These are phyloP conservation scores for Hiodon tergisus DNA, from an alignment of 2,113 vertebrate genomes.

Conservation along the genomic window DNA sequence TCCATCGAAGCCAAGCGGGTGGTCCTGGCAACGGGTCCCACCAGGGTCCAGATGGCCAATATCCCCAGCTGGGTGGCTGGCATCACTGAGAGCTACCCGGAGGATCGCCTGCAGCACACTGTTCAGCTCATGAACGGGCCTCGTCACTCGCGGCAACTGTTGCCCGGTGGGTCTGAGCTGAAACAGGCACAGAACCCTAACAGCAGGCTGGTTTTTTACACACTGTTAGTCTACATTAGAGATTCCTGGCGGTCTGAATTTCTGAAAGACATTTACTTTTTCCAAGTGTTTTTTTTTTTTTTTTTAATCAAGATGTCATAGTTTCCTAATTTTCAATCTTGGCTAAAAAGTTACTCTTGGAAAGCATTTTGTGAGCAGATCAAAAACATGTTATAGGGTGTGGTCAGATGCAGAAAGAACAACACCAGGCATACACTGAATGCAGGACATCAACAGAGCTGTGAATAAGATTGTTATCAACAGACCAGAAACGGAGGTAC, in stretches of 20 bases:
- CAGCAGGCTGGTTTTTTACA: neutral
- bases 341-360: conserved; percentile 1
- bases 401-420: neutral
- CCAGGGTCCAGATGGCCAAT: conserved; percentile 64
- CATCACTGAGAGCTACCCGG: conserved; percentile 58
- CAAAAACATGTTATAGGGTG: neutral
- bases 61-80: conserved; percentile 58
- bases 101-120: conserved; percentile 60
- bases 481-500: neutral
- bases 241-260: no score
- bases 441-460: neutral
- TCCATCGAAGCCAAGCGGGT: conserved; percentile 47
- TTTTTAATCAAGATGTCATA: neutral
- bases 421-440: neutral
- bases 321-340: neutral
- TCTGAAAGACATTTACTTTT: neutral
- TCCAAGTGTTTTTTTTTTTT: neutral
- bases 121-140: conserved; percentile 61
- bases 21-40: conserved; percentile 63
- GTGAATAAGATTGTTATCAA: neutral
- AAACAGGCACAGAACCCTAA: neutral
- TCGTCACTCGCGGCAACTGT: neutral
- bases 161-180: neutral
- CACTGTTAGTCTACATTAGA: no score
- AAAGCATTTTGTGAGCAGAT: neutral